phyloP scores from a whole-genome alignment of 2,888 invertebrate genomes.

The Acronicta psi region DNA sequence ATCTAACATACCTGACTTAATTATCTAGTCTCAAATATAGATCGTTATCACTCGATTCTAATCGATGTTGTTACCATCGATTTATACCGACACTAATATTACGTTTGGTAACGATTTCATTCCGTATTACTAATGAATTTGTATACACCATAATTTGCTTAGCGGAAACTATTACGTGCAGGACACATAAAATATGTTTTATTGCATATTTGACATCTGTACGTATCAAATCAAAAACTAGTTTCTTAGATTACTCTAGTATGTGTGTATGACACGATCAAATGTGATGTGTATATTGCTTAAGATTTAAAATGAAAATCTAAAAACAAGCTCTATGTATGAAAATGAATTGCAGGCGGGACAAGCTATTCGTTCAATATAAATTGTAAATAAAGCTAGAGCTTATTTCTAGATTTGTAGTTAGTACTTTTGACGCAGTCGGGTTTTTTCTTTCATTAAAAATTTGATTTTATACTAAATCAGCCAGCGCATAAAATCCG shows the following conservation, averaged over 20 bases:
- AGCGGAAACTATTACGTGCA: constrained; percentile 72
- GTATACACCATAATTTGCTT: constrained; percentile 65
- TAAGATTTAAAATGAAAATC: constrained; percentile 3
- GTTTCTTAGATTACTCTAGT: constrained; percentile 41
- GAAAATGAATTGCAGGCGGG: too few relatives aligned
- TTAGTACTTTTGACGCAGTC: too few relatives aligned
- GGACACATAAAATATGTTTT: constrained; percentile 76
- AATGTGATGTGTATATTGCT: background rate
- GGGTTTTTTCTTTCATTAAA: too few relatives aligned
- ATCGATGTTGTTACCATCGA: constrained; percentile 18
- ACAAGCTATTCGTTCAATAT: too few relatives aligned
- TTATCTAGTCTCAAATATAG: constrained; percentile 8
- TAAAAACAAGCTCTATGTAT: too few relatives aligned
- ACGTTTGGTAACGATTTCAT: constrained; percentile 42
- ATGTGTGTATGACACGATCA: constrained; percentile 8
- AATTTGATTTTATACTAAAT: too few relatives aligned
- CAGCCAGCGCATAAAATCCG: too few relatives aligned
- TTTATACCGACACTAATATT: constrained; percentile 26
- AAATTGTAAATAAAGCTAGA: too few relatives aligned
- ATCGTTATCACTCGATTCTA: constrained; percentile 11
- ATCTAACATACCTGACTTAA: constrained; percentile 19
- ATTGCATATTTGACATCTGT: constrained; percentile 64
- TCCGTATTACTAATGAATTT: constrained; percentile 64
- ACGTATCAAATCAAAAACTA: constrained; percentile 52
- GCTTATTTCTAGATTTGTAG: too few relatives aligned